Percentiles rank a stretch among this genome's conserved stretches.
These are phyloP conservation scores for Dilophus febrilis DNA, from an alignment of 2,888 invertebrate genomes.

Conservation along the genomic window DNA sequence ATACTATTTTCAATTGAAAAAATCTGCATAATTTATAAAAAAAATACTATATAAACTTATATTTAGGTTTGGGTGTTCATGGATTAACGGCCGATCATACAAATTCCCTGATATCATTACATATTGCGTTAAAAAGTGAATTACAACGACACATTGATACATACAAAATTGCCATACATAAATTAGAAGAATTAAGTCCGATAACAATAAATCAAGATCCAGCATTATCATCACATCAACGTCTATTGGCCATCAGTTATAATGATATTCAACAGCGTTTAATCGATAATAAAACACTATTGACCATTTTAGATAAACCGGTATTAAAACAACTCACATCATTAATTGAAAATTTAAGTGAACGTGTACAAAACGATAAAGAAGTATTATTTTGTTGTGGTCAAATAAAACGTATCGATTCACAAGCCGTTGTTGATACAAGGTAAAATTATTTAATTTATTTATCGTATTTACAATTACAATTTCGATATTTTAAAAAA, in stretches of 20 bases:
- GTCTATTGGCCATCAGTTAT: slow-evolving; percentile 66
- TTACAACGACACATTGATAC: slow-evolving; percentile 69
- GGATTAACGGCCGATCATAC: slow-evolving; percentile 55
- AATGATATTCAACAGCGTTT: slow-evolving; percentile 76
- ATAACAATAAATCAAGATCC: slow-evolving; percentile 50
- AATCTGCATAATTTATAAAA: not conserved
- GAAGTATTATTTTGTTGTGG: slow-evolving; percentile 61
- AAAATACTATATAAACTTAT: not conserved
- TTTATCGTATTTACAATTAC: slow-evolving; percentile 1
- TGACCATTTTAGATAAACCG: slow-evolving; percentile 70
- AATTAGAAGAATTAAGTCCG: slow-evolving; percentile 55
- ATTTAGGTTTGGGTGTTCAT: slow-evolving; percentile 59
- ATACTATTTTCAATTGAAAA: not conserved
- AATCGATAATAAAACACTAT: slow-evolving; percentile 78
- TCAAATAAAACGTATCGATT: slow-evolving; percentile 45
- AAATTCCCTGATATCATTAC: slow-evolving; percentile 53
- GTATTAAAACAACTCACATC: slow-evolving; percentile 56
- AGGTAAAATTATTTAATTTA: slow-evolving; percentile 26
- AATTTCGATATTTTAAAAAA: not conserved
- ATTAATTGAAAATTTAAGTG: slow-evolving; percentile 49
- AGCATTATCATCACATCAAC: slow-evolving; percentile 74
- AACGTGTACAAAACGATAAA: slow-evolving; percentile 80
- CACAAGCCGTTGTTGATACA: slow-evolving; percentile 42
- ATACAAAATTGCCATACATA: slow-evolving; percentile 73
- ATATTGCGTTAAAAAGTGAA: slow-evolving; percentile 68